A percentile compares a stretch with the other conserved stretches of the same genome.
Evolutionary conservation across 2,113 vertebrate genomes (phyloP).

Genomic region (Speoplatyrhinus poulsoni): DNA sequence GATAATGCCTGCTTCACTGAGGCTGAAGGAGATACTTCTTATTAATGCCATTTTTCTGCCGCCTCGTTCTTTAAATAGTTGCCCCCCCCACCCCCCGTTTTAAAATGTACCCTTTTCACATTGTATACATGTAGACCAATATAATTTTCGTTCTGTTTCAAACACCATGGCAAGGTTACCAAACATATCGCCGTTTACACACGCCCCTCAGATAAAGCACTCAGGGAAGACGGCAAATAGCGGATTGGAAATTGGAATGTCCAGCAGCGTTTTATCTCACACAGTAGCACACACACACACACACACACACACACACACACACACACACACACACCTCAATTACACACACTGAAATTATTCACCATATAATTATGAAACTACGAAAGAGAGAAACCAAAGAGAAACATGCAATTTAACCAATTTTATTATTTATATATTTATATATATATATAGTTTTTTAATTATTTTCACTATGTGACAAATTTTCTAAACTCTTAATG

Average conservation of each 20-base stretch:
- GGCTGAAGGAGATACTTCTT: constrained; percentile 42
- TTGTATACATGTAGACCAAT: neutral
- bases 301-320: constrained; percentile 16
- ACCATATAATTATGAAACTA: neutral
- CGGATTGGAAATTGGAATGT: constrained; percentile 53
- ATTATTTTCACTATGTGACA: no score
- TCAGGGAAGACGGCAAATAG: constrained; percentile 31
- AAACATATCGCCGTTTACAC: constrained; percentile 32
- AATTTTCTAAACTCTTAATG: no score
- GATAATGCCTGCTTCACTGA: constrained; percentile 32
- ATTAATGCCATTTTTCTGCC: neutral
- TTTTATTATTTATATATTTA: no score
- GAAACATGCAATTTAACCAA: neutral
- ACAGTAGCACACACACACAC: constrained; percentile 21
- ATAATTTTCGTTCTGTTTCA: constrained; percentile 36
- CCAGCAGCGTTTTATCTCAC: constrained; percentile 45
- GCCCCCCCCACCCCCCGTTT: neutral
- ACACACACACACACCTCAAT: constrained; percentile 1
- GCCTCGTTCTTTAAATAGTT: neutral
- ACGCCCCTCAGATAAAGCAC: constrained; percentile 34
- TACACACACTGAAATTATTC: constrained; percentile 21
- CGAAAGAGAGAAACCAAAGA: neutral
- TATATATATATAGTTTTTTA: no score
- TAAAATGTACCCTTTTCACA: neutral
- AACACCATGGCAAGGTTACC: neutral